A percentile compares a stretch with the other conserved stretches of the same genome.
Conservation (phyloP, 2,888 invertebrate species). For the Nycteola revayana region DNA sequence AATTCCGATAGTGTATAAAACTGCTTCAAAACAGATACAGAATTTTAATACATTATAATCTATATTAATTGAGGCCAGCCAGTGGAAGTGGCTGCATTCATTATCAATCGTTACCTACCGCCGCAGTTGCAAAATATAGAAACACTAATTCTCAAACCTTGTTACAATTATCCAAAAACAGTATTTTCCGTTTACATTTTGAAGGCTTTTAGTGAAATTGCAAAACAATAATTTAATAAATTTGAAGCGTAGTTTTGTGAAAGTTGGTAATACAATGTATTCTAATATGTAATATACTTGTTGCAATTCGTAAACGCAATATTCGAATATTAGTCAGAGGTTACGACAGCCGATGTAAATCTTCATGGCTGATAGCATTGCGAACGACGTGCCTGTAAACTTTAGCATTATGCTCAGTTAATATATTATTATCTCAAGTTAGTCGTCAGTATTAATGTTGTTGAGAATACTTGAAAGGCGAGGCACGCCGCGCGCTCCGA, state of each 20-base stretch:
- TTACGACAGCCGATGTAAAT: slow-evolving; percentile 25
- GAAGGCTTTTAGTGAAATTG: slow-evolving; percentile 9
- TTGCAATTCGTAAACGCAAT: slow-evolving; percentile 18
- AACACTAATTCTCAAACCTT: slow-evolving; percentile 39
- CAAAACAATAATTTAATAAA: slow-evolving; percentile 14
- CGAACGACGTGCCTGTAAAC: slow-evolving; percentile 3
- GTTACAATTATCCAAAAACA: slow-evolving; percentile 30
- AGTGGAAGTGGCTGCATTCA: slow-evolving; percentile 60
- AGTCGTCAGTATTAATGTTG: slow-evolving; percentile 11
- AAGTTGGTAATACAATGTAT: slow-evolving; percentile 26
- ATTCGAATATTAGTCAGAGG: slow-evolving; percentile 27
- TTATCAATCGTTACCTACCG: slow-evolving; percentile 47
- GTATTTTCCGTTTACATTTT: slow-evolving; percentile 28
- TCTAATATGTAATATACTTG: slow-evolving; percentile 26
- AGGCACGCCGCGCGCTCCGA: slow-evolving; percentile 12
- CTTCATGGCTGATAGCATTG: slow-evolving; percentile 12
- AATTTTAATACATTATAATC: slow-evolving; percentile 61
- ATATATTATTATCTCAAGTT: slow-evolving; percentile 8
- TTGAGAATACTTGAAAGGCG: slow-evolving; percentile 13
- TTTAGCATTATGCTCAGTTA: neutral
- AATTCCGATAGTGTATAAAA: slow-evolving; percentile 24
- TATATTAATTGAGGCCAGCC: slow-evolving; percentile 70
- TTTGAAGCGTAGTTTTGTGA: slow-evolving; percentile 27
- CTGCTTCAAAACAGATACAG: slow-evolving; percentile 28
- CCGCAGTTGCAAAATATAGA: slow-evolving; percentile 52